These are phyloP conservation scores for Macquaria ambigua DNA, from an alignment of 2,113 vertebrate genomes.

Conservation along the genomic window DNA sequence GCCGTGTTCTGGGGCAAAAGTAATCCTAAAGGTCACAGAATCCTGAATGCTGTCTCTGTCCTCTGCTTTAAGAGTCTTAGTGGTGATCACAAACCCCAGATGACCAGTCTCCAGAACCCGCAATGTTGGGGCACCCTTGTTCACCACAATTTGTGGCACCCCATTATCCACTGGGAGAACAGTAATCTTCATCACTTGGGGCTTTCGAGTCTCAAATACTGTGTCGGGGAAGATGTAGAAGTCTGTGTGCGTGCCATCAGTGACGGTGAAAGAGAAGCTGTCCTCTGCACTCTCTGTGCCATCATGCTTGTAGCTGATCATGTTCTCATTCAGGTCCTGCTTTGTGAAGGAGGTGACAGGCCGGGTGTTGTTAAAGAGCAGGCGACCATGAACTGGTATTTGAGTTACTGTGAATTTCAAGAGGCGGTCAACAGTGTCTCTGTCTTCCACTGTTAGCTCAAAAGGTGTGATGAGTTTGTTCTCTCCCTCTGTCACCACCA, in stretches of 20 bases:
- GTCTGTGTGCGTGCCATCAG: constrained; percentile 94
- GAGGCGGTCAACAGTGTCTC: constrained; percentile 89
- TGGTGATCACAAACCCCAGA: constrained; percentile 91
- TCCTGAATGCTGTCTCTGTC: constrained; percentile 89
- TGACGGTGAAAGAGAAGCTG: constrained; percentile 95
- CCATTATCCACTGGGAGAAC: constrained; percentile 91
- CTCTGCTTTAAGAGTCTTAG: constrained; percentile 91
- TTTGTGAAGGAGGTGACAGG: constrained; percentile 90
- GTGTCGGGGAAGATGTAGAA: constrained; percentile 96
- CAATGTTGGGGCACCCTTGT: constrained; percentile 91
- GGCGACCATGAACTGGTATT: constrained; percentile 90
- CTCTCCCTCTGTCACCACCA: constrained; percentile 90
- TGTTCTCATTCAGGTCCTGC: constrained; percentile 95
- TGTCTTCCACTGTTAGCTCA: constrained; percentile 93
- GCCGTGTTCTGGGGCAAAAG: constrained; percentile 87
- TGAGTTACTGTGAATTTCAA: constrained; percentile 92
- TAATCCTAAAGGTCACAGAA: constrained; percentile 88
- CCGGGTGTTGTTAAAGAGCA: constrained; percentile 90
- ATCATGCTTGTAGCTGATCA: constrained; percentile 95
- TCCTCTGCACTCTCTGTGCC: constrained; percentile 91
- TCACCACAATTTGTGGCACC: constrained; percentile 89
- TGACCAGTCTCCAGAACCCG: constrained; percentile 88
- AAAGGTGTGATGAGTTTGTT: constrained; percentile 96
- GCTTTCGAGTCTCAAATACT: constrained; percentile 89
- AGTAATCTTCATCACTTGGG: constrained; percentile 92